Evolutionary conservation across 2,113 vertebrate genomes (phyloP), one percentile per base, ranked within the genome.

Genomic region (Tragelaphus scriptus): DNA sequence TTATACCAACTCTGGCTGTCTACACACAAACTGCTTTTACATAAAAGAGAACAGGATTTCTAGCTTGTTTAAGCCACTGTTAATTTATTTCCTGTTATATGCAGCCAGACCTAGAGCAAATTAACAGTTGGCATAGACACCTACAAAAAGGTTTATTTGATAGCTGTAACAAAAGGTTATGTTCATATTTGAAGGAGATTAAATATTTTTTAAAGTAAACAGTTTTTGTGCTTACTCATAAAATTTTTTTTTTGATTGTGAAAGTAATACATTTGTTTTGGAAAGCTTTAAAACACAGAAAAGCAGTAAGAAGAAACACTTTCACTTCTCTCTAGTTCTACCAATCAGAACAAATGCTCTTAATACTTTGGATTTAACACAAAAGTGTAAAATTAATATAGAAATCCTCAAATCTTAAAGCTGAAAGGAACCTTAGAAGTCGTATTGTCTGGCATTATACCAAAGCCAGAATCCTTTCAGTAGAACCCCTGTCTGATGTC

Each of bases 371-470:
- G 49, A 89, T 84, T 88, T 96, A 84, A 59, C 21, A 68, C 36
- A 95, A 40, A 94, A 15, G 26, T 95, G 11, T 92, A 85, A 94
- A 97, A 91, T 86, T 85, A 89, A 85, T 68, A 82, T n/a, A 63
- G 30, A 91, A 71, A 53, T 85, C 21, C 88, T 93, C 40, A 91
- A 93, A 91, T 88, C 59, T 71, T 95, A 92, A 11, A 71, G 32
- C 90, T 81, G 21, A 79, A 84, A 95, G 47, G 23, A 55, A 32
- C 4, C 63, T 36, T 95, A 55, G 61, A 91, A 93, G 14, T 82
- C 44, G n/a, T 28, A 75, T 44, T 77, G 55, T 68, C 32, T 85
- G 30, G 61, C 7, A 93, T 93, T 82, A 93, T 86, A 53, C 13
- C 44, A 85, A 85, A 96, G 26, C 10, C 47, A 80, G 32, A 36